Evolutionary conservation across 2,888 invertebrate genomes (phyloP), one percentile per base, ranked within the genome.

Genomic region (Troglohyphantes excavatus): DNA sequence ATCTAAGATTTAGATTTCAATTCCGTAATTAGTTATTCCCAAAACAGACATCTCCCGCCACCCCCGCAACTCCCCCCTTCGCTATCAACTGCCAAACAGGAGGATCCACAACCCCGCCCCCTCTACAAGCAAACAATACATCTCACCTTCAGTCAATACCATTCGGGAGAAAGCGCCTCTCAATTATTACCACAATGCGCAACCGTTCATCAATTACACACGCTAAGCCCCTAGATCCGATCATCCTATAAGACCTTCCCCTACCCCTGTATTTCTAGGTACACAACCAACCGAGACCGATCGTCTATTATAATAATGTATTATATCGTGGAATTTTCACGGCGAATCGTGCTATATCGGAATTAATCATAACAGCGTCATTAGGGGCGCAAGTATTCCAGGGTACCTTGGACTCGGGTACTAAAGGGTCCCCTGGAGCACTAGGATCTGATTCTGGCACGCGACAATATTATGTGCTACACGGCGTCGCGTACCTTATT

Each of bases 291-390:
- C 59, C 29, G 72, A 23, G 39, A 61, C 29, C 70, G 61, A 70
- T 72, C 33, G 82, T 39, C 59, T 72, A 82, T 61, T 82, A 82
- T 61, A 82, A 82, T 82, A 82, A 82, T 82, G 82, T 59, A 82
- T 61, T 61, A 70, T 70, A 72, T 70, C 33, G 59, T 39, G 39
- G 61, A 82, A 82, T 82, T 82, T 82, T 82, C 81, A 53, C 53
- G 53, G 68, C 19, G 68, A 72, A 29, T 82, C 82, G 82, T 82
- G 82, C 70, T 19, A 82, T 70, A 61, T 70, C 82, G 59, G 72
- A 82, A 72, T 82, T 82, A 82, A 82, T 82, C 82, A 82, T 82
- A 82, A 82, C 70, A 61, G 68, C n/a, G 70, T 72, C 82, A 82
- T 82, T 82, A 82, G 46, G 13, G 75, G 75, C n/a, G n/a, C n/a